A percentile compares a stretch with the other conserved stretches of the same genome.
These are phyloP conservation scores for Turritopsis dohrnii DNA, from an alignment of 30 jellyfish, hydroid and myxozoan species.

Conservation along the genomic window DNA sequence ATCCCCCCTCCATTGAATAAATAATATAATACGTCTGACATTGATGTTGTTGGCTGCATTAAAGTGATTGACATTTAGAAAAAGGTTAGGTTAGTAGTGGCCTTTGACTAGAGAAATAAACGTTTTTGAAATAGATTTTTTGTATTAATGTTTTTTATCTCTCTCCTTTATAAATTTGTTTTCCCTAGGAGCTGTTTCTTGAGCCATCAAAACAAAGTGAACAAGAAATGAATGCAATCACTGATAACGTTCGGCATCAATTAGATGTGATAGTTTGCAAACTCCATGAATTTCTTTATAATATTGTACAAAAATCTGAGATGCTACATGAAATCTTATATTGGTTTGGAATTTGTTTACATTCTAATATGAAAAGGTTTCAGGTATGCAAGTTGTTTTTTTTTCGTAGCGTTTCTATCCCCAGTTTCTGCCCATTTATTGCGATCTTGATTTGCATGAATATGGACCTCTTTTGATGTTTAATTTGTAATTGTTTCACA, in stretches of 20 bases:
- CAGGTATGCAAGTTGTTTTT: slow-evolving; percentile 38
- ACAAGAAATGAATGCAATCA: slow-evolving; percentile 56
- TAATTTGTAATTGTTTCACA: no score
- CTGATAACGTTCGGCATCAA: slow-evolving; percentile 61
- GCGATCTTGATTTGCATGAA: no score
- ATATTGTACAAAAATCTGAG: slow-evolving; percentile 59
- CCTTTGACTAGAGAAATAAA: no score
- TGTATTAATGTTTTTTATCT: neutral
- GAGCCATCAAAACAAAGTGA: slow-evolving; percentile 82
- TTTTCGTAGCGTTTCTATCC: no score
- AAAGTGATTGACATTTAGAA: no score
- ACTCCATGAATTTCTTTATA: slow-evolving; percentile 53
- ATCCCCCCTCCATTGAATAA: no score
- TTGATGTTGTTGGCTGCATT: no score
- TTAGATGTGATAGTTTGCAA: slow-evolving; percentile 41
- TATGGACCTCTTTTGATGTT: no score
- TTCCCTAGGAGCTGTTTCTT: slow-evolving; percentile 57
- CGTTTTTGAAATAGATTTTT: no score
- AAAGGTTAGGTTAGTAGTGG: no score
- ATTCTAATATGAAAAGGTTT: slow-evolving; percentile 57
- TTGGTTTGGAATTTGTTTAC: slow-evolving; percentile 91
- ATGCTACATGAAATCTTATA: slow-evolving; percentile 59
- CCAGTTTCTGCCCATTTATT: no score
- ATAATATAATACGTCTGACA: no score
- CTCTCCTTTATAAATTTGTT: neutral